These are phyloP conservation scores for Drosophila willistoni DNA, from an alignment of 1,140 invertebrate genomes.

Conservation along the genomic window DNA sequence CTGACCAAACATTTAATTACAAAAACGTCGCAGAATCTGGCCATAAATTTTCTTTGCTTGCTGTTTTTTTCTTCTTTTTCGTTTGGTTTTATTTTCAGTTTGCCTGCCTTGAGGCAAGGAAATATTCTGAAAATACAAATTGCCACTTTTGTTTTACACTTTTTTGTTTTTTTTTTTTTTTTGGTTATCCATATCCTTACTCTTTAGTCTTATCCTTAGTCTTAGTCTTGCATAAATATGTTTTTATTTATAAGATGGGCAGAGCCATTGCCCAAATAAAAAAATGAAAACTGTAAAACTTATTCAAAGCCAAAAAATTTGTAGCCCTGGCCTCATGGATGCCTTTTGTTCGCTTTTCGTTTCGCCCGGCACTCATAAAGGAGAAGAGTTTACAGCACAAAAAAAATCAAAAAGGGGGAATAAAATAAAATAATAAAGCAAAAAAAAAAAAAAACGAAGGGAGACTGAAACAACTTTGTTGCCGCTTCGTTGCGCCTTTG, in stretches of 20 bases:
- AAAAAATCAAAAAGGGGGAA: neutral
- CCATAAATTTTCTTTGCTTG: conserved; percentile 72
- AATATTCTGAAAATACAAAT: conserved; percentile 48
- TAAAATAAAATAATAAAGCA: conserved; percentile 33
- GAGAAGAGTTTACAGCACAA: conserved; percentile 8
- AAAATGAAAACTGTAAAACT: conserved; percentile 41
- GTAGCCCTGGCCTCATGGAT: conserved; percentile 52
- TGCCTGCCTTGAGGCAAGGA: conserved; percentile 45
- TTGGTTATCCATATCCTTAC: conserved; percentile 35
- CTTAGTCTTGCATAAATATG: conserved; percentile 76
- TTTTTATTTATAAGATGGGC: conserved; percentile 76
- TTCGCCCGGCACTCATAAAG: conserved; percentile 8
- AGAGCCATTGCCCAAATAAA: conserved; percentile 12
- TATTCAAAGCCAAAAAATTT: conserved; percentile 77
- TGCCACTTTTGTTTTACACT: conserved; percentile 57
- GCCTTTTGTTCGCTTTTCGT: conserved; percentile 42
- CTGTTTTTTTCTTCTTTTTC: neutral
- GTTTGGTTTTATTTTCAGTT: too few species aligned
- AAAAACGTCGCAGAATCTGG: conserved; percentile 71
- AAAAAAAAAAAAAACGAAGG: conserved; percentile 29
- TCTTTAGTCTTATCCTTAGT: conserved; percentile 73
- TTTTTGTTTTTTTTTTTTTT: conserved; percentile 34
- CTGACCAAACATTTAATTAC: conserved; percentile 80
- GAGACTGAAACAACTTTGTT: conserved; percentile 72
- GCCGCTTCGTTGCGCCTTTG: conserved; percentile 67